Conservation (phyloP, 2,888 invertebrate genomes). For the Sabatieria punctata region DNA sequence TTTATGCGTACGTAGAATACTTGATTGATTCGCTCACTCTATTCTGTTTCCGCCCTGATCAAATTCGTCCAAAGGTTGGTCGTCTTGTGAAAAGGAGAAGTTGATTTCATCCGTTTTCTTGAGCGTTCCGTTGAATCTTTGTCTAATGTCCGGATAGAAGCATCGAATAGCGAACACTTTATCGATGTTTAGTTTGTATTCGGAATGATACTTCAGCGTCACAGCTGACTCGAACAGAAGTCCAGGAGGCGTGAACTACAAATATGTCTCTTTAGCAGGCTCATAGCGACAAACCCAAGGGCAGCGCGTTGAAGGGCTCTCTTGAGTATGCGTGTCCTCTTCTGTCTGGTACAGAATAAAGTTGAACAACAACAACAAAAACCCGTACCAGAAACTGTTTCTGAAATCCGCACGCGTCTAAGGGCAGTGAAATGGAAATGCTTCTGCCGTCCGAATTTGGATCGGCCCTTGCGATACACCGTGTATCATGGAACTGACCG, state of each 20-base stretch:
- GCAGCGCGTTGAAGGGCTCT: too few relatives aligned
- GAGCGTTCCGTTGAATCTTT: too few relatives aligned
- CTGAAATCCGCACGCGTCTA: constrained; percentile 14
- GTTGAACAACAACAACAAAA: too few relatives aligned
- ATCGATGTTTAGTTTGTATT: constrained; percentile 14
- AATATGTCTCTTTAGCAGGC: not conserved
- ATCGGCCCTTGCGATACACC: constrained; percentile 7
- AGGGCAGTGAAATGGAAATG: constrained; percentile 5
- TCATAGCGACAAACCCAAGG: not conserved
- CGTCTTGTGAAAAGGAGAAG: too few relatives aligned
- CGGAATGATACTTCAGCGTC: constrained; percentile 17
- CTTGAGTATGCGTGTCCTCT: too few relatives aligned
- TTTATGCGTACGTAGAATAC: too few relatives aligned
- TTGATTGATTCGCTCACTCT: too few relatives aligned
- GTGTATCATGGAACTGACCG: constrained; percentile 10
- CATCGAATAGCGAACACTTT: constrained; percentile 15
- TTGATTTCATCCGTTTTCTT: too few relatives aligned
- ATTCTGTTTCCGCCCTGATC: too few relatives aligned
- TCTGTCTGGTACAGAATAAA: too few relatives aligned
- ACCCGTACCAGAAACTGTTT: constrained; percentile 16
- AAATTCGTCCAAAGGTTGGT: too few relatives aligned
- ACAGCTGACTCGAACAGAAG: constrained; percentile 15
- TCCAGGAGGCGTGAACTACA: constrained; percentile 16
- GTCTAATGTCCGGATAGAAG: constrained; percentile 20
- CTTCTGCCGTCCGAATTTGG: not conserved